Percentiles rank a stretch among this genome's conserved stretches.
Evolutionary conservation across 2,888 invertebrate species (phyloP).

Genomic region (Caenorhabditis sinica): DNA sequence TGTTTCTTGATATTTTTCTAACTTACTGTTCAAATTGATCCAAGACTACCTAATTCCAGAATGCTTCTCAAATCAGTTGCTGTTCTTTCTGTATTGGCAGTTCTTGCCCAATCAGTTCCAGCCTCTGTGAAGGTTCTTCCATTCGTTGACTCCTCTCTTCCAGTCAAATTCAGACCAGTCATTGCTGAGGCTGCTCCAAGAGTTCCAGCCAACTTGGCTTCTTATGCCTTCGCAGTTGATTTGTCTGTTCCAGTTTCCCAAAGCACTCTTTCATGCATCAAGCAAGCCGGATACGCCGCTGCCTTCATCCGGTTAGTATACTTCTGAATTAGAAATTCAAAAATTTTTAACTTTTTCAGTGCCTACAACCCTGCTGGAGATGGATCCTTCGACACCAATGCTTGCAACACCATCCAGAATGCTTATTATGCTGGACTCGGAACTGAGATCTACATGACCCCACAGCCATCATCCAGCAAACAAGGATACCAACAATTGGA

Average conservation of each 20-base stretch:
- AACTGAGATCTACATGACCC: conserved; percentile 75
- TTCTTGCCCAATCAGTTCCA: conserved; percentile 41
- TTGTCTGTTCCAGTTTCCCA: conserved; percentile 53
- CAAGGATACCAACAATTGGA: conserved; percentile 70
- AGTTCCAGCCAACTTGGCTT: conserved; percentile 59
- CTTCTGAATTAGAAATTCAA: background rate
- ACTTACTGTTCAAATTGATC: too few species aligned
- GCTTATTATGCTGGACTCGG: conserved; percentile 72
- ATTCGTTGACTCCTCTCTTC: conserved; percentile 60
- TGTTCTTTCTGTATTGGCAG: conserved; percentile 30
- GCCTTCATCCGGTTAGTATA: conserved; percentile 57
- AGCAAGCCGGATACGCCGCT: conserved; percentile 59
- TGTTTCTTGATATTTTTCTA: background rate
- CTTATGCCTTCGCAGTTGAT: conserved; percentile 67
- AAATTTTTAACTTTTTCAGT: conserved; percentile 34
- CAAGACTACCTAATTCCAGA: conserved; percentile 32
- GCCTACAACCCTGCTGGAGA: conserved; percentile 71
- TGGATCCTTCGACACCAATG: conserved; percentile 69
- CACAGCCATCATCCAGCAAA: conserved; percentile 70
- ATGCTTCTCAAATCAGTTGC: conserved; percentile 56
- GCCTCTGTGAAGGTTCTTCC: conserved; percentile 48
- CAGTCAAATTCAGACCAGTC: conserved; percentile 47
- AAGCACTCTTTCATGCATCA: conserved; percentile 55
- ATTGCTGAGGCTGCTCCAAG: conserved; percentile 60
- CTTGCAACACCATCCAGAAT: conserved; percentile 66